A percentile compares a stretch with the other conserved stretches of the same genome.
Evolutionary conservation across 2,888 invertebrate species (phyloP).

Genomic region (Napeogenes inachia): DNA sequence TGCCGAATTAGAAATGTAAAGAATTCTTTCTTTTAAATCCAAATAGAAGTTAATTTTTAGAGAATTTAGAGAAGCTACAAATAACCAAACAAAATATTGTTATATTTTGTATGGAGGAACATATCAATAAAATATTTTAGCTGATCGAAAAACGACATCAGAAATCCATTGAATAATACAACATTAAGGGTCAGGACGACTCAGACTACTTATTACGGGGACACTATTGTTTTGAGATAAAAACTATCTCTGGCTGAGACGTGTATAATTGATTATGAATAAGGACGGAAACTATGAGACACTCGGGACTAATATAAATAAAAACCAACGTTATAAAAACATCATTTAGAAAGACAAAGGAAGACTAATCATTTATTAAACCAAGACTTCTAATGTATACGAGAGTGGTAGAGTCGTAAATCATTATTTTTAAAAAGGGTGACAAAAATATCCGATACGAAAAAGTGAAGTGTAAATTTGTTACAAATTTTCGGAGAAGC

Average conservation of each 20-base stretch:
- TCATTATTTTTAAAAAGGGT: background rate
- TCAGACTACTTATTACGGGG: conserved; percentile 41
- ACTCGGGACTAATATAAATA: no score
- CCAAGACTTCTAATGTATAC: background rate
- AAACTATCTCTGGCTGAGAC: conserved; percentile 37
- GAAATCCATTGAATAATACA: conserved; percentile 40
- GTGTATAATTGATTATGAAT: no score
- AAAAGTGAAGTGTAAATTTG: conserved; percentile 10
- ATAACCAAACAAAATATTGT: background rate
- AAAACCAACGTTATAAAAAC: no score
- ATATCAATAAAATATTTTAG: conserved; percentile 23
- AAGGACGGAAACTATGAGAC: no score
- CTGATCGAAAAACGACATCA: conserved; percentile 30
- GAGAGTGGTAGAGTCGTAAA: background rate
- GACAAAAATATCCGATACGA: conserved; percentile 2
- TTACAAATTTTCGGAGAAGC: conserved; percentile 13
- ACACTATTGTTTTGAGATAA: conserved; percentile 37
- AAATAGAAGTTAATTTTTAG: no score
- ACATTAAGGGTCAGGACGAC: conserved; percentile 33
- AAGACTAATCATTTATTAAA: background rate
- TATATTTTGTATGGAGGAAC: background rate
- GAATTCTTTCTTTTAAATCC: no score
- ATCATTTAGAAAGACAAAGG: no score
- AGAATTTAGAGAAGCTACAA: no score
- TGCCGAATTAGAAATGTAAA: no score